Percentiles rank a stretch among this genome's conserved stretches.
These are phyloP conservation scores for Platorchestia sp. DNA, from an alignment of 1,140 invertebrate species.

Conservation along the genomic window DNA sequence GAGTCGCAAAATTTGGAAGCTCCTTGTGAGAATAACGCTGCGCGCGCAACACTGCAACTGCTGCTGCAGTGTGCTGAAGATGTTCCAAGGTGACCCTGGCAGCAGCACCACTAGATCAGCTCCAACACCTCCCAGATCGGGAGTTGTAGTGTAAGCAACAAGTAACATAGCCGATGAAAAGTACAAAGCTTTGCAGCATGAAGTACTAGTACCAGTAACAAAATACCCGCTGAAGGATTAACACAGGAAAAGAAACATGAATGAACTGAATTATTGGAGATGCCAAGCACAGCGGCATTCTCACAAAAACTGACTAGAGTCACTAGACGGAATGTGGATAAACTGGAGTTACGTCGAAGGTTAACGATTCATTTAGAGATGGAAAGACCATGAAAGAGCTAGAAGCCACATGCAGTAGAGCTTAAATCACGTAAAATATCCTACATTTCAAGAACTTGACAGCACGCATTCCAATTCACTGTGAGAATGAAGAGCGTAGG, in stretches of 20 bases:
- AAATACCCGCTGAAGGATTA: not conserved
- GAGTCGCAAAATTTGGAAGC: not conserved
- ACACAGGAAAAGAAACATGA: not conserved
- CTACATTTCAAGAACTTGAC: not conserved
- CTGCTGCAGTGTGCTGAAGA: not conserved
- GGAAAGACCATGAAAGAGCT: not conserved
- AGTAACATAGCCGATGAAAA: not conserved
- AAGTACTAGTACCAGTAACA: not conserved
- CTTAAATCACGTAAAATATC: not conserved
- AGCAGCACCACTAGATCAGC: not conserved
- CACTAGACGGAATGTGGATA: not conserved
- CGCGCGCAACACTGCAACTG: slow-evolving; percentile 7
- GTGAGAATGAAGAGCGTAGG: not conserved
- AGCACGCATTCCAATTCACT: not conserved
- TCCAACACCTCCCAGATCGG: not conserved
- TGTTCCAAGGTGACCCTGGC: slow-evolving; percentile 27
- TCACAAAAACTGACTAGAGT: not conserved
- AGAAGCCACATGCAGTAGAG: not conserved
- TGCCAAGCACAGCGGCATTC: not conserved
- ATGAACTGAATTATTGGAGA: not conserved
- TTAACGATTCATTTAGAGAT: too few species aligned
- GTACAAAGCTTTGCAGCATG: not conserved
- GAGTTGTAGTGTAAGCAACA: not conserved
- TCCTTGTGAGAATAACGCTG: not conserved
- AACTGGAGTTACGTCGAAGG: not conserved